Conservation (phyloP, 2,888 invertebrate species). For the Hetaerina titia region DNA sequence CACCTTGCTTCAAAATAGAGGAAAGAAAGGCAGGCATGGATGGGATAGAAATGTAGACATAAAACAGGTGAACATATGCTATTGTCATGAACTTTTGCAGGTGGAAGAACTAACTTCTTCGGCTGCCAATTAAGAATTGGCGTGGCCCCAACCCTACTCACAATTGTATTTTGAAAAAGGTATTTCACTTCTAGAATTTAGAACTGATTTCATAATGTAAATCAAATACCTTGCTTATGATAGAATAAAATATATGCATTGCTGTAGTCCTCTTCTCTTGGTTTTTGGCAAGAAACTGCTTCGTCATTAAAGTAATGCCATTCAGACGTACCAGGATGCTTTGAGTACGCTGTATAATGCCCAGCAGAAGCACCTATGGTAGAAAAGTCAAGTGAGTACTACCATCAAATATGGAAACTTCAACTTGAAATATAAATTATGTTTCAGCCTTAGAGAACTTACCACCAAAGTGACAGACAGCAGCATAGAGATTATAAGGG, state of each 20-base stretch:
- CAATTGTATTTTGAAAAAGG: background rate
- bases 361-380: constrained; percentile 80
- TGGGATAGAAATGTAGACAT: too few species aligned
- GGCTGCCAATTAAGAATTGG: too few species aligned
- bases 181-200: background rate
- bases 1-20: too few species aligned
- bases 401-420: background rate
- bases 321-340: constrained; percentile 79
- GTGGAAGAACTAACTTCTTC: too few species aligned
- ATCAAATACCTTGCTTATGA: constrained; percentile 78
- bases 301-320: constrained; percentile 84
- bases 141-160: too few species aligned
- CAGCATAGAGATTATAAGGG: constrained; percentile 82
- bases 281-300: constrained; percentile 78
- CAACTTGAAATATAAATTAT: background rate
- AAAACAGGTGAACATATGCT: too few species aligned
- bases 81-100: too few species aligned
- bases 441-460: constrained; percentile 70
- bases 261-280: constrained; percentile 81
- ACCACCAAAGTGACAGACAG: constrained; percentile 84
- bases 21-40: too few species aligned
- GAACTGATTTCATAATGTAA: background rate
- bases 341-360: constrained; percentile 82
- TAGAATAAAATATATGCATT: constrained; percentile 84
- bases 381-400: background rate